A percentile compares a stretch with the other conserved stretches of the same genome.
phyloP scores from a whole-genome alignment of 2,888 invertebrate species.

The Crepidodera aurea region DNA sequence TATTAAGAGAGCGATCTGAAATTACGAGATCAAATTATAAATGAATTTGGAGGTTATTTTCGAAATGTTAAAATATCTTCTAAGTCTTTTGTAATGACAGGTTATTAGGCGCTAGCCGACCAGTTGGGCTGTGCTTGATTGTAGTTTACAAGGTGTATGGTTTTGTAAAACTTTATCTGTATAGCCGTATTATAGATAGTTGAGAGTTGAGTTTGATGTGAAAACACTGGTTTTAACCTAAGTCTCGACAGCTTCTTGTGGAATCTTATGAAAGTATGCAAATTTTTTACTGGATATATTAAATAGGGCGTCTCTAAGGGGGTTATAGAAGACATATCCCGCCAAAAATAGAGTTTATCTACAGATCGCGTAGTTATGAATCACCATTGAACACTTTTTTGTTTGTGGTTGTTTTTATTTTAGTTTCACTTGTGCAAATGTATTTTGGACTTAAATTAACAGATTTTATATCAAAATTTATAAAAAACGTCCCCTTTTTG shows the following conservation, averaged over 20 bases:
- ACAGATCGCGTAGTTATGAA: too few relatives aligned
- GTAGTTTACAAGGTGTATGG: conserved; percentile 14
- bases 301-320: too few relatives aligned
- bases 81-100: conserved; percentile 61
- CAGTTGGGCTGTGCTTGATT: conserved; percentile 25
- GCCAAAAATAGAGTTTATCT: too few relatives aligned
- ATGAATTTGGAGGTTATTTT: conserved; percentile 58
- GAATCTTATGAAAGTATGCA: too few relatives aligned
- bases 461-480: too few relatives aligned
- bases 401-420: too few relatives aligned
- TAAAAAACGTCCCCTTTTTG: too few relatives aligned
- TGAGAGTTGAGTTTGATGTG: conserved; percentile 24
- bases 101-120: conserved; percentile 25
- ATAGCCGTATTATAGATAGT: neutral
- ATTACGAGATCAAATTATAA: conserved; percentile 56
- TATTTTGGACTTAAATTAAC: too few relatives aligned
- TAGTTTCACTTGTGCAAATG: too few relatives aligned
- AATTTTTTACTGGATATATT: too few relatives aligned
- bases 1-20: conserved; percentile 42
- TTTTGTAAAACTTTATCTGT: conserved; percentile 1
- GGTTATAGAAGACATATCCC: too few relatives aligned
- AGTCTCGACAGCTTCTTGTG: conserved; percentile 1
- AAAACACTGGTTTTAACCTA: conserved; percentile 14
- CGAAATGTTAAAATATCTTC: conserved; percentile 51
- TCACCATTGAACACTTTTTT: too few relatives aligned